These are phyloP conservation scores for Vombatus ursinus DNA, from an alignment of 2,113 vertebrate genomes.

Conservation along the genomic window DNA sequence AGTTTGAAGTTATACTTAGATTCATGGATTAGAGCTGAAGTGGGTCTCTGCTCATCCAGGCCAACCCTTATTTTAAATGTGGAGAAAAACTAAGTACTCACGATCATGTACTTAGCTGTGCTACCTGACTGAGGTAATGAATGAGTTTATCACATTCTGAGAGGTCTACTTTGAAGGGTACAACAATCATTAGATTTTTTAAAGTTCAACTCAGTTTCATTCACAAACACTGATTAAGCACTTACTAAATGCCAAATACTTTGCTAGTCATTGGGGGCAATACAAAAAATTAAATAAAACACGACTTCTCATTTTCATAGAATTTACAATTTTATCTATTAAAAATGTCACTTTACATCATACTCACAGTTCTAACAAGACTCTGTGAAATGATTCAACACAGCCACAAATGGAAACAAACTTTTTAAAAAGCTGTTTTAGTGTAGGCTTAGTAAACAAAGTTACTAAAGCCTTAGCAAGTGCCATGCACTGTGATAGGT, in stretches of 20 bases:
- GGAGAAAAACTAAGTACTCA: not conserved
- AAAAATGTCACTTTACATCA: not conserved
- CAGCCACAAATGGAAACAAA: not conserved
- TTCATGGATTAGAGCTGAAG: not conserved
- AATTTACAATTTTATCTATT: not conserved
- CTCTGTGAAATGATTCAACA: not conserved
- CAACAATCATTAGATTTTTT: slow-evolving; percentile 28
- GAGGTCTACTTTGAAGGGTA: slow-evolving; percentile 17
- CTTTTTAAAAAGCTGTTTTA: not conserved
- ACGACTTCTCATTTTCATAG: not conserved
- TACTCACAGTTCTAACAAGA: not conserved
- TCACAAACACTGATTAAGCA: not conserved
- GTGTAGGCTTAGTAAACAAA: not conserved
- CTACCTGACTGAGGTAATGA: slow-evolving; percentile 45
- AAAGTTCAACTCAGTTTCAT: slow-evolving; percentile 10
- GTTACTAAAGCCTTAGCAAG: not conserved
- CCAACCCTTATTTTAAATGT: not conserved
- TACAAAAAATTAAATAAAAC: not conserved
- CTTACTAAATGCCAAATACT: not conserved
- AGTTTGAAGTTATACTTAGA: not conserved
- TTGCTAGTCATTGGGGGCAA: not conserved
- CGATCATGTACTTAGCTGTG: slow-evolving; percentile 46
- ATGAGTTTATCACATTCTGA: slow-evolving; percentile 35
- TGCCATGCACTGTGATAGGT: not conserved
- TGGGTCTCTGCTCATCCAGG: not conserved